phyloP scores from a whole-genome alignment of 2,888 invertebrate genomes.

The Pediacus dermestoides region DNA sequence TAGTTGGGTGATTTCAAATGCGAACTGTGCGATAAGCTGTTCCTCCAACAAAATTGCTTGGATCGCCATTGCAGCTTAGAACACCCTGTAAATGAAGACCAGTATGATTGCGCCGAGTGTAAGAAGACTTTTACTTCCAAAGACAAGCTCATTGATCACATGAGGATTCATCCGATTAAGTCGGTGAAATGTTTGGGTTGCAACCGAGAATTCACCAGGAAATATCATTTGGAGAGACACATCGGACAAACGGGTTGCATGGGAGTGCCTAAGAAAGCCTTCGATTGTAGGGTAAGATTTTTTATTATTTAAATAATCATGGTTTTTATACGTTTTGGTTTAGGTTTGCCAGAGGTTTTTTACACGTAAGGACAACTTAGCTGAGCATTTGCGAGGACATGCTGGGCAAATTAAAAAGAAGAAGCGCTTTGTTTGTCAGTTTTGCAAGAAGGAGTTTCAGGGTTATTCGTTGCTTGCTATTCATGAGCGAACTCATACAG shows the following conservation, averaged over 20 bases:
- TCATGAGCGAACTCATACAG: conserved; percentile 66
- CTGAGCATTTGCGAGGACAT: conserved; percentile 67
- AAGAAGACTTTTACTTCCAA: conserved; percentile 62
- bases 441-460: conserved; percentile 65
- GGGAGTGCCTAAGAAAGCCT: conserved; percentile 54
- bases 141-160: conserved; percentile 62
- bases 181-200: conserved; percentile 66
- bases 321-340: conserved; percentile 24
- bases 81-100: conserved; percentile 61
- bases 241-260: conserved; percentile 66
- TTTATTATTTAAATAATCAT: no score
- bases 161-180: conserved; percentile 62
- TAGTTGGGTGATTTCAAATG: conserved; percentile 57
- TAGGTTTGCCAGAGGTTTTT: conserved; percentile 64
- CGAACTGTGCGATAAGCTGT: conserved; percentile 66
- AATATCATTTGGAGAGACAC: conserved; percentile 71
- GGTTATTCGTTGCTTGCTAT: conserved; percentile 59
- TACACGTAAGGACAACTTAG: conserved; percentile 69
- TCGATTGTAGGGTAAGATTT: conserved; percentile 58
- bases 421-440: conserved; percentile 59
- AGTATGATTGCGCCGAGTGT: conserved; percentile 65
- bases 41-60: conserved; percentile 64
- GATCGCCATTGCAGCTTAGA: conserved; percentile 65
- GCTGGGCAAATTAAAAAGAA: conserved; percentile 56
- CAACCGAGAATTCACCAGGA: conserved; percentile 68